A percentile compares a stretch with the other conserved stretches of the same genome.
phyloP scores from a whole-genome alignment of 2,888 invertebrate genomes.

The Aleiodes leptofemur region DNA sequence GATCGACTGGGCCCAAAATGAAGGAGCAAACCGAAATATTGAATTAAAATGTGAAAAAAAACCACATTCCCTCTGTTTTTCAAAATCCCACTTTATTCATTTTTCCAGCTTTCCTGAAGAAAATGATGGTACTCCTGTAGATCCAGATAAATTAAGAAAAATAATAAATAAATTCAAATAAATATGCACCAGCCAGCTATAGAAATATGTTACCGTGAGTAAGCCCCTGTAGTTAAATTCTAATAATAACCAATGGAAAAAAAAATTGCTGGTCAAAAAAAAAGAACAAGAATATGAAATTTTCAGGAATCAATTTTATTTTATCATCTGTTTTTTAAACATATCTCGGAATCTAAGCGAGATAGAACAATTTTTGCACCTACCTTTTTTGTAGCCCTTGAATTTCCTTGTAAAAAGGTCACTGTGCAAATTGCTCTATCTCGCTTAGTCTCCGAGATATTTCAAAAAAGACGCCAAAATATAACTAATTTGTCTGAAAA shows the following conservation, averaged over 20 bases:
- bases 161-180: constrained; percentile 3
- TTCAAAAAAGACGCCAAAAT: too few relatives aligned
- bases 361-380: too few relatives aligned
- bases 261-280: constrained; percentile 35
- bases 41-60: neutral
- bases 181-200: constrained; percentile 54
- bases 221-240: constrained; percentile 61
- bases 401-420: too few relatives aligned
- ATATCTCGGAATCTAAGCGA: too few relatives aligned
- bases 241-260: neutral
- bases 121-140: constrained; percentile 80
- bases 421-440: too few relatives aligned
- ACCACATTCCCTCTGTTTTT: constrained; percentile 52
- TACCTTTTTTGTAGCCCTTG: too few relatives aligned
- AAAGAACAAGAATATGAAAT: too few relatives aligned
- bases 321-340: too few relatives aligned
- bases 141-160: constrained; percentile 44
- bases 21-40: constrained; percentile 6
- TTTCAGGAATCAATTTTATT: too few relatives aligned
- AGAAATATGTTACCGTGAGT: constrained; percentile 68
- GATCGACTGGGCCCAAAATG: neutral
- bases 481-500: too few relatives aligned
- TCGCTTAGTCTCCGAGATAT: too few relatives aligned
- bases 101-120: constrained; percentile 88
- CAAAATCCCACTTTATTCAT: constrained; percentile 70